Conservation (phyloP, 2,888 invertebrate genomes). For the Chrysolina haemoptera region DNA sequence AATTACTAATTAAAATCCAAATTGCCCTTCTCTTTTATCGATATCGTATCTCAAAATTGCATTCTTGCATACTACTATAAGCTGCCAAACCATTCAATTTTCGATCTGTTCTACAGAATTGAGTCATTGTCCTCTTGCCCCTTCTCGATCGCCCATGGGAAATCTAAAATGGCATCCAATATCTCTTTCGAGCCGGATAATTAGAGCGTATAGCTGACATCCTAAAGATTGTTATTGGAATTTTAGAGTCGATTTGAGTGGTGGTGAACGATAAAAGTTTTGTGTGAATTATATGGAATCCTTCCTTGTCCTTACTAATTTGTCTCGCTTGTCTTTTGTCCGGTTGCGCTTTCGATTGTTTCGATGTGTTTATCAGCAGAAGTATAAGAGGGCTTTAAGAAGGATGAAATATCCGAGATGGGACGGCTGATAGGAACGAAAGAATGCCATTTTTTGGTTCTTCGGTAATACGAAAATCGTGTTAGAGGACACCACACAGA, state of each 20-base stretch:
- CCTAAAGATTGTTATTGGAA: conserved; percentile 36
- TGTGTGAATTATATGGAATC: conserved; percentile 67
- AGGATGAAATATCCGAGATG: conserved; percentile 64
- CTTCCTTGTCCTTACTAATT: conserved; percentile 68
- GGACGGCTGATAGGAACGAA: conserved; percentile 59
- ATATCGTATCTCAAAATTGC: no score
- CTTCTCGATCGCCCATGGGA: neutral
- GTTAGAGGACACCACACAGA: conserved; percentile 56
- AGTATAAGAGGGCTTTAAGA: conserved; percentile 64
- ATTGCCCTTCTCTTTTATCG: no score
- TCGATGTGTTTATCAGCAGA: conserved; percentile 67
- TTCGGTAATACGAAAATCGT: conserved; percentile 58
- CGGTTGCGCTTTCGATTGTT: conserved; percentile 66
- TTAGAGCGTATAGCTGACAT: conserved; percentile 31
- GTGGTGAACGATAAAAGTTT: conserved; percentile 36
- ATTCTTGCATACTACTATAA: no score
- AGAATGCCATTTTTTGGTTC: conserved; percentile 65
- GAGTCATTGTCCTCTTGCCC: neutral
- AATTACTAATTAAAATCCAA: no score
- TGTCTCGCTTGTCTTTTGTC: conserved; percentile 66
- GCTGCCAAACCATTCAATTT: no score
- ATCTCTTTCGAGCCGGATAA: conserved; percentile 24
- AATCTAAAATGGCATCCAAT: conserved; percentile 9
- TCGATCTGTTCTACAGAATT: no score
- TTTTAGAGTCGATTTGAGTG: conserved; percentile 32